Evolutionary conservation across 2,113 vertebrate genomes (phyloP), one percentile per base, ranked within the genome.

Genomic region (Nibea albiflora): DNA sequence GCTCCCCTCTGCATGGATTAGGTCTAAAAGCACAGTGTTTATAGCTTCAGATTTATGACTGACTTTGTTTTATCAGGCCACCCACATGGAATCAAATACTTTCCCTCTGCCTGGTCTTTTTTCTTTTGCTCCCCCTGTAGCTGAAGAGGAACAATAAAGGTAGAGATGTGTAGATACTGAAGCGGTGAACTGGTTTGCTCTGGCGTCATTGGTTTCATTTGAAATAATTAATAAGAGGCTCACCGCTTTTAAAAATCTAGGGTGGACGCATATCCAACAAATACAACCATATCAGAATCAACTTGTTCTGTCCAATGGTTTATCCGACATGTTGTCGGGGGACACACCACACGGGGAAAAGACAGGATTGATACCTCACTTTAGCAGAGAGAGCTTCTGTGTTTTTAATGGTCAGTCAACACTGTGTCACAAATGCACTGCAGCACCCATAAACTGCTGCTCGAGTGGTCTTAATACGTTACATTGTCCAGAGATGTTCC

Each of bases 11-110:
- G 42, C 49, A 49, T 85, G 90, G 88, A 90, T 91, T 79, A 76
- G 58, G 63, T 76, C 74, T 90, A 87, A 92, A 89, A 81, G 85
- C 62, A 24, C 17, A 53, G 76, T 88, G 89, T 93, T 91, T 89
- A 88, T 78, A 86, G 71, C 76, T 81, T 66, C 44, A 80, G 78
- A 90, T 93, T 90, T 87, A 87, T 87, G 84, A 79, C 85, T 67
- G 53, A 83, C 89, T 86, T 86, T 90, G 78, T 91, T 92, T 85
- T 80, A 91, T 93, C 87, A 88, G 89, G 73, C 90, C 92, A 93
- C 90, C 92, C 89, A 92, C 78, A 22, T 70, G 39, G 82, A 90
- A 79, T 88, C 19, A 62, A 87, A 87, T 85, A 60, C 84, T 80
- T 86, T 81, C 35, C 49, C 50, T 84, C 15, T 74, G 28, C 28